Conservation (phyloP, 2,113 vertebrate genomes). For the Marmota flaviventris region DNA sequence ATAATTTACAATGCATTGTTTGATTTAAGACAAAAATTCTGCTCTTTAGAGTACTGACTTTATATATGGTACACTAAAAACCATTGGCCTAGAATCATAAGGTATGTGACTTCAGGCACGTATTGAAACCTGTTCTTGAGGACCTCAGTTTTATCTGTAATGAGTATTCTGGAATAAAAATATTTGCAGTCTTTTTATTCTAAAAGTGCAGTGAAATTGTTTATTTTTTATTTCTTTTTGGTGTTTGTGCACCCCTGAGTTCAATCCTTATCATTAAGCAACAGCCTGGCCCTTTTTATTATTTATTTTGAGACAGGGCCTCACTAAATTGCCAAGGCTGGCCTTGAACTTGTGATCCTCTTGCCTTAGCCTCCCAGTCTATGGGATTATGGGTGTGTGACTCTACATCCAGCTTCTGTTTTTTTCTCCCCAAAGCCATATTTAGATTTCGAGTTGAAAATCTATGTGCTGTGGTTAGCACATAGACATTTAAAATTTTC, state of each 20-base stretch:
- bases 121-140: not conserved
- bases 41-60: not conserved
- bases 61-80: not conserved
- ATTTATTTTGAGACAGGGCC: no score
- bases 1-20: not conserved
- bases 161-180: not conserved
- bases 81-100: not conserved
- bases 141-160: not conserved
- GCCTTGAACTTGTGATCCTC: no score
- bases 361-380: no score
- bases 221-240: not conserved
- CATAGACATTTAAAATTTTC: not conserved
- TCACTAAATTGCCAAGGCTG: no score
- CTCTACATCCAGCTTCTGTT: no score
- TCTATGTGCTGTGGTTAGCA: not conserved
- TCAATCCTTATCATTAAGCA: no score
- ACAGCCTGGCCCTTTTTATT: no score
- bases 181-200: not conserved
- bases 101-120: not conserved
- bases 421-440: not conserved
- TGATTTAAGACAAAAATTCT: slow-evolving; percentile 28
- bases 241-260: no score
- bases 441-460: slow-evolving; percentile 21
- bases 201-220: not conserved
- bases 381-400: no score